These are phyloP conservation scores for Dipodomys stephensi DNA, from an alignment of 2,113 vertebrate genomes.

Conservation along the genomic window DNA sequence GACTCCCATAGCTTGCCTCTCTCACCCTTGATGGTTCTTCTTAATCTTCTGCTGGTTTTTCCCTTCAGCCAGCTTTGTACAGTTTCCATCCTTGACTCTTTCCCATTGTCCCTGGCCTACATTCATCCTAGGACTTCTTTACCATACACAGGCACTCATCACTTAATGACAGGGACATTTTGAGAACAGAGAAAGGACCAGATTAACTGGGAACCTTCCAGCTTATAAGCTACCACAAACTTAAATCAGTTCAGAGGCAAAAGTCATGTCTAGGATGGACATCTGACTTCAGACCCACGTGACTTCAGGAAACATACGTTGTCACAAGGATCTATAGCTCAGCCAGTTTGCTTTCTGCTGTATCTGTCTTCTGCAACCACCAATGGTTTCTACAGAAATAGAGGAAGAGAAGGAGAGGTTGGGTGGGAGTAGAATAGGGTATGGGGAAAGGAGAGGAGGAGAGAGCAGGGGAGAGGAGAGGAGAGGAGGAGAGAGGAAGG, in stretches of 20 bases:
- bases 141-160: too few species aligned
- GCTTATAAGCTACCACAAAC: neutral
- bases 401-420: too few species aligned
- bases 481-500: neutral
- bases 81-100: neutral
- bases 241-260: constrained; percentile 2
- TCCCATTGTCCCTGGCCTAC: neutral
- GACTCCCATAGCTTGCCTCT: neutral
- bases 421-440: too few species aligned
- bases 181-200: neutral
- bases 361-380: neutral
- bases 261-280: neutral
- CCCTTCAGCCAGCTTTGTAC: neutral
- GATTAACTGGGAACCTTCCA: neutral
- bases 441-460: too few species aligned
- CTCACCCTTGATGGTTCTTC: neutral
- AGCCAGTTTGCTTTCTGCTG: neutral
- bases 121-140: neutral
- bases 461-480: too few species aligned
- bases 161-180: too few species aligned
- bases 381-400: neutral
- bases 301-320: neutral
- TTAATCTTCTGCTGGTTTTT: too few species aligned
- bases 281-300: neutral
- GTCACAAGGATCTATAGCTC: neutral